Conservation (phyloP, 2,113 vertebrate species). For the Phocoena phocoena region DNA sequence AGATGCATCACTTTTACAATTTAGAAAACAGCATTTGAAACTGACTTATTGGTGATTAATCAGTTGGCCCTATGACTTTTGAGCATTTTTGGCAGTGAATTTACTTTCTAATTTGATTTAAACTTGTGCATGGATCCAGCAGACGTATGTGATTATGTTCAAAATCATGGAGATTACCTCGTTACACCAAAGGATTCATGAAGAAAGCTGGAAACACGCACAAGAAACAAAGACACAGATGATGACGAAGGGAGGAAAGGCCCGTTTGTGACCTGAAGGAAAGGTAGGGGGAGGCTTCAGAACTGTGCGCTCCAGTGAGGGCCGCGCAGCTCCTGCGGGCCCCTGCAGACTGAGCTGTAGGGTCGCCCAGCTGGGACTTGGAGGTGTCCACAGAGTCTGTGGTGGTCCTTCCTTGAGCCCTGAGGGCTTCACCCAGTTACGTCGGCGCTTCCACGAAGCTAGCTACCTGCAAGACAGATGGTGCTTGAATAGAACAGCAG, state of each 20-base stretch:
- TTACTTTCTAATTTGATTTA: constrained; percentile 64
- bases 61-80: constrained; percentile 57
- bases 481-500: constrained; percentile 59
- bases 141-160: constrained; percentile 54
- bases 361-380: background rate
- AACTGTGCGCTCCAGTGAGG: background rate
- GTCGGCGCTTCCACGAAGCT: background rate
- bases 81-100: constrained; percentile 53
- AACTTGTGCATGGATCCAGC: constrained; percentile 45
- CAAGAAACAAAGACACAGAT: background rate
- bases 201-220: background rate
- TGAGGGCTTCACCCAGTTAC: background rate
- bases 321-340: background rate
- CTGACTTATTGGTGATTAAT: constrained; percentile 41
- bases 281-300: too few species aligned
- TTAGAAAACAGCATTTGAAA: constrained; percentile 31
- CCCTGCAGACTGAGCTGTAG: background rate
- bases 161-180: constrained; percentile 40
- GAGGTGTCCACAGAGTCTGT: background rate
- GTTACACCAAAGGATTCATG: background rate
- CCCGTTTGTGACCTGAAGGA: background rate
- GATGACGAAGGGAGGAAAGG: background rate
- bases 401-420: background rate
- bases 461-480: constrained; percentile 75
- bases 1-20: constrained; percentile 13